Evolutionary conservation across 2,113 vertebrate genomes (phyloP).

Genomic region (Tauraco erythrolophus): DNA sequence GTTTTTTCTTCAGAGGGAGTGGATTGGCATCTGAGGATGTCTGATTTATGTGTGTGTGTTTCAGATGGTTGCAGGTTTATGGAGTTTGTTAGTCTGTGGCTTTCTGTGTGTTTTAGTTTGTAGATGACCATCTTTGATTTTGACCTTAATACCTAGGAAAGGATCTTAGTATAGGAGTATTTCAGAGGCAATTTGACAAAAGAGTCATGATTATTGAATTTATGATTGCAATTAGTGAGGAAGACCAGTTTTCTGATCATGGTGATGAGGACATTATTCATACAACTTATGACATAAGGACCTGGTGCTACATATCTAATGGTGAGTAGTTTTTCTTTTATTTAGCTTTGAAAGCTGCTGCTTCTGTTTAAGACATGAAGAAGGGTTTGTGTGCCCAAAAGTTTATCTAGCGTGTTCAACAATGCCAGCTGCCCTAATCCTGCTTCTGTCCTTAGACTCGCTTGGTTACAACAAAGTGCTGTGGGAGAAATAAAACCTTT

Average conservation of each 20-base stretch:
- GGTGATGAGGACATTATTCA: background rate
- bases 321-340: background rate
- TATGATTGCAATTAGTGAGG: slow-evolving; percentile 6
- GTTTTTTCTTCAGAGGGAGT: background rate
- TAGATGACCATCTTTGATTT: background rate
- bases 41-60: background rate
- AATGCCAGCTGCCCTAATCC: background rate
- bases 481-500: slow-evolving; percentile 26
- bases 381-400: background rate
- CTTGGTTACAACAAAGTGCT: background rate
- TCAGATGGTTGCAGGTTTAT: background rate
- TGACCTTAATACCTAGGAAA: background rate
- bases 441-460: background rate
- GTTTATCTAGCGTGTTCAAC: background rate
- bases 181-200: background rate
- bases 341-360: background rate
- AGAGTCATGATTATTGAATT: background rate
- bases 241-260: background rate
- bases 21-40: background rate
- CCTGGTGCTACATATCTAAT: background rate
- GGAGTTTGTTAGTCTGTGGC: background rate
- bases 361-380: background rate
- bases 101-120: background rate
- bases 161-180: background rate
- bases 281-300: background rate